Evolutionary conservation across 1,140 invertebrate genomes (phyloP).

Genomic region (Drosophila parabipectinata): DNA sequence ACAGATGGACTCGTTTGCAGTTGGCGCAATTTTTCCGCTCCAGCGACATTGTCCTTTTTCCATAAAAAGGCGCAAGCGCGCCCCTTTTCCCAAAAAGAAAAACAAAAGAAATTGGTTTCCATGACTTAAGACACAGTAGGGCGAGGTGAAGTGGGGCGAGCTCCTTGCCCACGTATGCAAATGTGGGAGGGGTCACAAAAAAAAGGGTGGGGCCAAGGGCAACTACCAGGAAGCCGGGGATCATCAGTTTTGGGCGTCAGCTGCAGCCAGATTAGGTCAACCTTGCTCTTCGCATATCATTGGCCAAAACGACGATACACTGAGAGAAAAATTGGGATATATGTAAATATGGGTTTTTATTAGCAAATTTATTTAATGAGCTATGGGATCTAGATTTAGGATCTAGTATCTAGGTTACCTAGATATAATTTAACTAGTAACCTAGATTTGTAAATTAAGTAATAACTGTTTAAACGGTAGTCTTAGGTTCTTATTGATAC

Average conservation of each 20-base stretch:
- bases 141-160: neutral
- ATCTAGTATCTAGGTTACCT: too few species aligned
- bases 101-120: neutral
- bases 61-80: slow-evolving; percentile 54
- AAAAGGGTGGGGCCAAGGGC: neutral
- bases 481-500: too few species aligned
- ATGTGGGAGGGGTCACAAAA: slow-evolving; percentile 13
- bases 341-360: too few species aligned
- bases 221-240: slow-evolving; percentile 18
- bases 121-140: neutral
- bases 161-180: slow-evolving; percentile 51
- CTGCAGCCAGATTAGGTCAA: slow-evolving; percentile 46
- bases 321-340: neutral
- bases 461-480: too few species aligned
- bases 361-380: too few species aligned
- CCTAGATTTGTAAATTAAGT: too few species aligned
- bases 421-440: too few species aligned
- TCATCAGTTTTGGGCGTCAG: slow-evolving; percentile 53
- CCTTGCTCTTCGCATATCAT: slow-evolving; percentile 24
- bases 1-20: slow-evolving; percentile 53
- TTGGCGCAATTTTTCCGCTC: slow-evolving; percentile 45
- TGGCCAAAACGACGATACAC: slow-evolving; percentile 14
- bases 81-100: slow-evolving; percentile 28
- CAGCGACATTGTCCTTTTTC: slow-evolving; percentile 23
- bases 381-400: too few species aligned